These are phyloP conservation scores for Dallia pectoralis DNA, from an alignment of 2,797 vertebrate species.

Conservation along the genomic window DNA sequence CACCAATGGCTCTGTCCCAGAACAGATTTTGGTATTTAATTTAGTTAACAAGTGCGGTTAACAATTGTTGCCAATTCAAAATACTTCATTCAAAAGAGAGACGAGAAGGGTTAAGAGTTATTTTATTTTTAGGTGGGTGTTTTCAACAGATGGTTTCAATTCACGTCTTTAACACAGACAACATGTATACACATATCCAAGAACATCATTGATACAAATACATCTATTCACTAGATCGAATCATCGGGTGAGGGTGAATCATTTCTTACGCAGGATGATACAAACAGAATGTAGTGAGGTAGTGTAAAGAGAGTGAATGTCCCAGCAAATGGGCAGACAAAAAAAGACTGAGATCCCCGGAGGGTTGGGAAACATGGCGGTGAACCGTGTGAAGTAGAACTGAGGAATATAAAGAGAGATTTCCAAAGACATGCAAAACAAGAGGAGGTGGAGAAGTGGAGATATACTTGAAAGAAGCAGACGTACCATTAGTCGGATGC, in stretches of 20 bases:
- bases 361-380: conserved; percentile 62
- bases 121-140: conserved; percentile 30
- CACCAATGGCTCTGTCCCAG: conserved; percentile 11
- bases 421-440: conserved; percentile 81
- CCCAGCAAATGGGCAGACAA: conserved; percentile 54
- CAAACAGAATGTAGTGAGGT: conserved; percentile 66
- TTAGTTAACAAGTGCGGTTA: background rate
- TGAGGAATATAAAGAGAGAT: conserved; percentile 51
- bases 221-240: conserved; percentile 38
- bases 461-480: conserved; percentile 95
- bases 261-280: conserved; percentile 53
- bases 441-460: conserved; percentile 76
- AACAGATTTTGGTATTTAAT: background rate
- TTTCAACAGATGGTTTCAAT: conserved; percentile 39
- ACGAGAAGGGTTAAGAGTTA: conserved; percentile 67
- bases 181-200: conserved; percentile 25
- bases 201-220: conserved; percentile 29
- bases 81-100: conserved; percentile 30
- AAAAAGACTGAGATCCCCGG: conserved; percentile 50
- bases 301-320: conserved; percentile 60
- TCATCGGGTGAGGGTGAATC: conserved; percentile 60
- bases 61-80: background rate
- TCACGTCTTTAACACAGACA: conserved; percentile 40
- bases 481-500: conserved; percentile 99
- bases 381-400: conserved; percentile 51